A percentile compares a stretch with the other conserved stretches of the same genome.
These are phyloP conservation scores for Thalpophila matura DNA, from an alignment of 2,888 invertebrate species.

Conservation along the genomic window DNA sequence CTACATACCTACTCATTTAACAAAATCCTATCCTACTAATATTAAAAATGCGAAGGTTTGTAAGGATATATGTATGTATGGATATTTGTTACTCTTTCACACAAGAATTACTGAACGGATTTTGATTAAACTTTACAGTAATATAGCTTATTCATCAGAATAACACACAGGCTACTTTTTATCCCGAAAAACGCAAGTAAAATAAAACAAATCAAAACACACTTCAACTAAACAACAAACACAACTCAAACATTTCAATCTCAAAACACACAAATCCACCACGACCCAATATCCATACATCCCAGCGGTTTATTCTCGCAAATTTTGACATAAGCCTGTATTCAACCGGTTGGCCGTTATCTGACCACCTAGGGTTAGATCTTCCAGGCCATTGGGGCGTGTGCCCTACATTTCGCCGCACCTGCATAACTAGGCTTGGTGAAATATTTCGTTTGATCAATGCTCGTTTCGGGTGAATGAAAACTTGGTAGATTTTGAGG, in stretches of 20 bases:
- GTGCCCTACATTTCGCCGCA: slow-evolving; percentile 55
- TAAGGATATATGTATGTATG: no score
- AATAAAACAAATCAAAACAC: no score
- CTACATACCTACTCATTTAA: no score
- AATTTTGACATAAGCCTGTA: slow-evolving; percentile 52
- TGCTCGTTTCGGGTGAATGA: slow-evolving; percentile 12
- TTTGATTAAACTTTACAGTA: no score
- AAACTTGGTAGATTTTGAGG: slow-evolving; percentile 5
- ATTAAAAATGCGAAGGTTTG: no score
- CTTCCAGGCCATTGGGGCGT: slow-evolving; percentile 63
- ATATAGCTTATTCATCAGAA: no score
- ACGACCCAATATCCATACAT: slow-evolving; percentile 20
- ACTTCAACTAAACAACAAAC: not conserved
- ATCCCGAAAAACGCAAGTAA: no score
- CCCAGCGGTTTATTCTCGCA: slow-evolving; percentile 30
- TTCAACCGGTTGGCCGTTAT: slow-evolving; percentile 40
- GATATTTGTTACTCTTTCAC: no score
- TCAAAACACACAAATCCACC: not conserved
- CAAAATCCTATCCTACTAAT: no score
- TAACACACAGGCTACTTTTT: no score
- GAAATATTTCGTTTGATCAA: slow-evolving; percentile 39
- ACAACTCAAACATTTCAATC: not conserved
- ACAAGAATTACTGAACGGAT: no score
- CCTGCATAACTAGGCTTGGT: slow-evolving; percentile 31
- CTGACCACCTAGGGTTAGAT: slow-evolving; percentile 58